Base-by-base conservation (phyloP, 2,888 invertebrate genomes). In the Plemyria rubiginata region DNA sequence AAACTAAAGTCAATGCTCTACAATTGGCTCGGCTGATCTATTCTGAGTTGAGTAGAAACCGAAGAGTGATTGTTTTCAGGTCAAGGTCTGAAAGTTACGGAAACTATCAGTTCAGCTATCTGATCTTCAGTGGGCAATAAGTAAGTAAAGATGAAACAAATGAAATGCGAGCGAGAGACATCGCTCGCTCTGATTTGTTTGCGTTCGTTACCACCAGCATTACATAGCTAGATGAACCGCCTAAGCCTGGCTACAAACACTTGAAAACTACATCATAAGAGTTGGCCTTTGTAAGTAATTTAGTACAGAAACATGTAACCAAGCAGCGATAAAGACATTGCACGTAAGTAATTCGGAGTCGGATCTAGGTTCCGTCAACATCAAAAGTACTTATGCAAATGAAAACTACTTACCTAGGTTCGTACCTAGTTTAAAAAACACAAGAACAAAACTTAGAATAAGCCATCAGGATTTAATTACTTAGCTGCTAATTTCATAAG, bases 11-110 rank as follows among this genome's bases (percentile, higher is more conserved):
- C 63, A 59, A 60, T 32, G 63, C 52, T 63, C 63, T 55, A 55
- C 29, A 53, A 63, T 55, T 59, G 59, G 63, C 52, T 52, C 55
- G 29, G 45, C 45, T 15, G 48, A 48, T 52, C 59, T 63, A 63
- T 63, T 63, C 55, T n/a, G 13, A 45, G 60, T 43, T 9, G 41
- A 53, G 60, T 64, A 55, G 52, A 64, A 54, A 59, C 16, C 54
- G 50, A 54, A 40, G 54, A 58, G 50, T 29, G 16, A 50, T 8
- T 32, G 59, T 41, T 43, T 53, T 38, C 59, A 11, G 64, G 60
- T 64, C 64, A 64, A 64, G 63, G 63, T 59, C 54, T 46, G 32
- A 63, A 63, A 55, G 64, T 64, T 60, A 60, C 49, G 46, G 53
- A 38, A 54, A 51, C 13, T 16, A 50, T 15, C 15, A 36, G 50